phyloP scores from a whole-genome alignment of 2,888 invertebrate genomes.

The Himalopsyche anomala region DNA sequence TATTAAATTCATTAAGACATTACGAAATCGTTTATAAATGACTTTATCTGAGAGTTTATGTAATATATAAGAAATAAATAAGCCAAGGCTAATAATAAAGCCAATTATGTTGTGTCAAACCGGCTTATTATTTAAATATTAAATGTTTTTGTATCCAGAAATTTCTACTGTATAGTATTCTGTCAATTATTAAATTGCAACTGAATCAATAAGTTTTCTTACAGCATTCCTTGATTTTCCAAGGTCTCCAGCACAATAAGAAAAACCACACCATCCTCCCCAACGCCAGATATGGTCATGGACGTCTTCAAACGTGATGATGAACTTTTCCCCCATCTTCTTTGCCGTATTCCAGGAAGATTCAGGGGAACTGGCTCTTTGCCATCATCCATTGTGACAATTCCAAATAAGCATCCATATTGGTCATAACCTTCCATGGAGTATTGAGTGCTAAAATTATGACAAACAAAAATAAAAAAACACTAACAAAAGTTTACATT shows the following conservation, averaged over 20 bases:
- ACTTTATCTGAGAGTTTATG: no score
- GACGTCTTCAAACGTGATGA: slow-evolving; percentile 68
- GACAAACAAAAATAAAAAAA: background rate
- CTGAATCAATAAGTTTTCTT: slow-evolving; percentile 68
- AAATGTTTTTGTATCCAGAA: no score
- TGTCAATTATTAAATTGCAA: no score
- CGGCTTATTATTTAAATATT: no score
- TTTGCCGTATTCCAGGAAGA: slow-evolving; percentile 75
- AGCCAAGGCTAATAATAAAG: no score
- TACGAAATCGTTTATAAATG: no score
- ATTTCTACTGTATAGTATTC: no score
- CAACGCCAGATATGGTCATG: slow-evolving; percentile 71
- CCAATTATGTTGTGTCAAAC: no score
- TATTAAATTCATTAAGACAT: no score
- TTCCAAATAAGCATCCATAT: slow-evolving; percentile 80
- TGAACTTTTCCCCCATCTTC: slow-evolving; percentile 71
- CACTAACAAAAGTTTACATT: no score
- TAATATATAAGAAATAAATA: no score
- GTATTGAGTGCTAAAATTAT: slow-evolving; percentile 70
- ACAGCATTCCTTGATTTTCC: slow-evolving; percentile 77
- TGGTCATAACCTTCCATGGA: slow-evolving; percentile 78
- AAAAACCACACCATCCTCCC: slow-evolving; percentile 78
- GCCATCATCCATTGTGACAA: slow-evolving; percentile 73
- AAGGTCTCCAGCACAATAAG: slow-evolving; percentile 76
- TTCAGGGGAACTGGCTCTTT: slow-evolving; percentile 72